These are phyloP conservation scores for Neoarius graeffei DNA, from an alignment of 2,113 vertebrate species.

Conservation along the genomic window DNA sequence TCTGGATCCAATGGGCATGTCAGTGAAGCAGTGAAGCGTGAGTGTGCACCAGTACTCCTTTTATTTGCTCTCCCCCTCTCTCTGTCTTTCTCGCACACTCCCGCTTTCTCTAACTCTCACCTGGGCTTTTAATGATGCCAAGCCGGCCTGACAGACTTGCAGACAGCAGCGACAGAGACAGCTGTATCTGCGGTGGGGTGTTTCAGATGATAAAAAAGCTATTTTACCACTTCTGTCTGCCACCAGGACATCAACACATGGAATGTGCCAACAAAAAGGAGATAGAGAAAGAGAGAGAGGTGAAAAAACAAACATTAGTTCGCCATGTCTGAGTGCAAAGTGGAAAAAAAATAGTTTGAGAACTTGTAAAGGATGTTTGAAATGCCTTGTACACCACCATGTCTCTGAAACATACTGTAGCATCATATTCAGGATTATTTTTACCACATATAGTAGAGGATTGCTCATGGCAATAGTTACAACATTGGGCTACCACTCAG, in stretches of 20 bases:
- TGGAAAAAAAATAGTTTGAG: background rate
- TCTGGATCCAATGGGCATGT: background rate
- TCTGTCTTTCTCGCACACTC: background rate
- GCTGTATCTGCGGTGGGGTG: slow-evolving; percentile 9
- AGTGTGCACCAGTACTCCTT: background rate
- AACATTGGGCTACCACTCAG: background rate
- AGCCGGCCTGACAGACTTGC: slow-evolving; percentile 21
- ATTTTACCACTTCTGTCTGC: slow-evolving; percentile 35
- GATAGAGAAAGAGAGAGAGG: background rate
- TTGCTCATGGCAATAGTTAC: background rate
- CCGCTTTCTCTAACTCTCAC: slow-evolving; percentile 5
- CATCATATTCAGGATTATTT: background rate
- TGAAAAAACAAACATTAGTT: background rate
- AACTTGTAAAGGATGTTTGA: background rate
- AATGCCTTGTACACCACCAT: background rate
- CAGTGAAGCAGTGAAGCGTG: background rate
- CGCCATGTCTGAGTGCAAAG: background rate
- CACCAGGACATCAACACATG: slow-evolving; percentile 36
- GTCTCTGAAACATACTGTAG: background rate
- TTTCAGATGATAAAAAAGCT: slow-evolving; percentile 32
- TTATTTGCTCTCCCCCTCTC: background rate
- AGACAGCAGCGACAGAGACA: slow-evolving; percentile 32
- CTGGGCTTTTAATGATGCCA: slow-evolving; percentile 35
- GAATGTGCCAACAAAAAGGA: slow-evolving; percentile 5
- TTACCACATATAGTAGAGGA: background rate